Percentiles rank a stretch among this genome's conserved stretches.
These are phyloP conservation scores for Coelogynopora nodosa DNA, from an alignment of 2,888 invertebrate genomes.

Conservation along the genomic window DNA sequence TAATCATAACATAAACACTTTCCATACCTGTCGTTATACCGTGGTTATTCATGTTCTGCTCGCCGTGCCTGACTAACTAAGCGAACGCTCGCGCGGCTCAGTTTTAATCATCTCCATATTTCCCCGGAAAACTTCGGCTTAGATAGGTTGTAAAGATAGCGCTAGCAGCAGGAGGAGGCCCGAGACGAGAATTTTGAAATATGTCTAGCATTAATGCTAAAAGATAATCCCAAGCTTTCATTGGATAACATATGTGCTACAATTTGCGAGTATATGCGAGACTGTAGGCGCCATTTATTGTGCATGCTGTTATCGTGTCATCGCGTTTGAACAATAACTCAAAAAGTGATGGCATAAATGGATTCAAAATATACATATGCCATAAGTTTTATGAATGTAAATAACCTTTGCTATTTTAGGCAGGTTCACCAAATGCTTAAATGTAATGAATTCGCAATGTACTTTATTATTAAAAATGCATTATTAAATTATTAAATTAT, in stretches of 20 bases:
- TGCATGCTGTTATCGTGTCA: not conserved
- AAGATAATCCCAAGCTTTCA: not conserved
- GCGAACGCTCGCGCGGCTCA: not conserved
- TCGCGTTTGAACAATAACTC: too few species aligned
- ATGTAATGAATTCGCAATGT: too few species aligned
- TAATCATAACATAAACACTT: slow-evolving; percentile 27
- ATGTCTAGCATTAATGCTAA: not conserved
- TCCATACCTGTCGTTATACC: slow-evolving; percentile 28
- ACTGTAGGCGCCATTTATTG: not conserved
- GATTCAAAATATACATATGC: too few species aligned
- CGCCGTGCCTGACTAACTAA: not conserved
- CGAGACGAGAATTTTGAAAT: not conserved
- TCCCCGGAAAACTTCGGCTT: not conserved
- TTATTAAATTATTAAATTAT: too few species aligned
- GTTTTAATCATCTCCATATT: slow-evolving; percentile 7
- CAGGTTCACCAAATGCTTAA: too few species aligned
- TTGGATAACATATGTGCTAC: not conserved
- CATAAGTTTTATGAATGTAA: too few species aligned
- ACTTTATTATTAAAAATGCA: too few species aligned
- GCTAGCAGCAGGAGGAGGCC: not conserved
- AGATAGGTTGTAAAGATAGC: not conserved
- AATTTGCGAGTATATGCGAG: not conserved
- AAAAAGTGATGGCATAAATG: too few species aligned
- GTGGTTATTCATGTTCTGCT: slow-evolving; percentile 28
- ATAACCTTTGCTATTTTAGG: too few species aligned